Evolutionary conservation across 2,113 vertebrate species (phyloP), one percentile per base, ranked within the genome.

Genomic region (Chunga burmeisteri): DNA sequence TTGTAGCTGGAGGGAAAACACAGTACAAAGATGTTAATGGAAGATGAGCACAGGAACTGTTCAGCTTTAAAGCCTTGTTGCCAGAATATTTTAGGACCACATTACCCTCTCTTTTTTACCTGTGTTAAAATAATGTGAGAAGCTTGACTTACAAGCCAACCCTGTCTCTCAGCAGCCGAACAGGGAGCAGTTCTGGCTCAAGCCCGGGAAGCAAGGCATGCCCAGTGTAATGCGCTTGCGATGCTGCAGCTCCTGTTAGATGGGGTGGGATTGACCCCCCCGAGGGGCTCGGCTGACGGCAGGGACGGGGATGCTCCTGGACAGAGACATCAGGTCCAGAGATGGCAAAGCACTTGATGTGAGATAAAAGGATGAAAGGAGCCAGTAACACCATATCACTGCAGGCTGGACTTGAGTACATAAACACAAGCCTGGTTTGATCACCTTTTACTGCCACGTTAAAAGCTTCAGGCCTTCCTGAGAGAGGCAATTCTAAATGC

Each of bases 161-260:
- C 13, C n/a, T 4, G 5, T 52, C 30, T 86, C 32, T 2, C 34
- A 4, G 2, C 0, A 7, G 21, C 38, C 50, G 80, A 38, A 16
- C 12, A 42, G 29, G 7, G 25, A 42, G n/a, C 22, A 13, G 21
- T 30, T 25, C 34, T 85, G 61, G 19, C 47, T 44, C 7, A 7
- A 27, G 56, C 42, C 3, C 2, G 38, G 66, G 26, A 50, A 47
- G 10, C 7, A 5, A 18, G 18, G 9, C 0, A 1, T 13, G 22
- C 7, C 1, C 11, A 38, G 16, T 7, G 29, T 15, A 8, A 38
- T 0, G 17, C 3, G 0, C 20, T 16, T 0, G 0, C 44, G 52
- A 7, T 26, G 32, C 47, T 68, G n/a, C 3, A 2, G 26, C 29
- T 82, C 56, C 74, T 13, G 3, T 52, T 53, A 40, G 68, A 2